A percentile compares a stretch with the other conserved stretches of the same genome.
Conservation (phyloP, 2,797 vertebrate genomes). For the Poecile montanus region DNA sequence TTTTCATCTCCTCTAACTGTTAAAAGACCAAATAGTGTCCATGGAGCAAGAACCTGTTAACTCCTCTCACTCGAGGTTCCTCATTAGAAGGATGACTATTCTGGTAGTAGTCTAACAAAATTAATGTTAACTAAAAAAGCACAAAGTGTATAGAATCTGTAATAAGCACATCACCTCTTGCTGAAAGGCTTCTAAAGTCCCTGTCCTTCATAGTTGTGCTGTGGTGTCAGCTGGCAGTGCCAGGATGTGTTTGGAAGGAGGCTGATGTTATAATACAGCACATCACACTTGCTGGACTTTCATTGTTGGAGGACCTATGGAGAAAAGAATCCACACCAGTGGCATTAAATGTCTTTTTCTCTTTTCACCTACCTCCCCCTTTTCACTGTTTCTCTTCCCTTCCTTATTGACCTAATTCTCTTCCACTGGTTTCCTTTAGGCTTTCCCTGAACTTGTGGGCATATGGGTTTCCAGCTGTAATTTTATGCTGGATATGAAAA, state of each 20-base stretch:
- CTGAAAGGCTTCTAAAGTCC: background rate
- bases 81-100: background rate
- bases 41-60: background rate
- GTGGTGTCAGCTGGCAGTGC: background rate
- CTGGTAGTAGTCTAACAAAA: background rate
- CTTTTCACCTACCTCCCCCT: background rate
- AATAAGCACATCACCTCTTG: background rate
- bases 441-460: background rate
- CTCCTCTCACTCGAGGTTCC: background rate
- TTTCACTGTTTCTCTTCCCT: background rate
- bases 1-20: background rate
- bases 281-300: background rate
- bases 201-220: background rate
- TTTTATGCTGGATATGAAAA: constrained; percentile 5
- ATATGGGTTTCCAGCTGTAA: background rate
- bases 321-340: background rate
- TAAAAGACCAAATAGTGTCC: background rate
- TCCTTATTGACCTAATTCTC: constrained; percentile 11
- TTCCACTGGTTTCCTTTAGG: background rate
- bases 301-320: background rate
- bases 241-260: background rate
- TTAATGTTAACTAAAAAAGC: background rate
- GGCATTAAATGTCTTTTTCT: background rate
- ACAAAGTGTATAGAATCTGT: background rate
- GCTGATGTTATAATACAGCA: background rate